Conservation (phyloP, 2,888 invertebrate species). For the Chromoteleia sp. region DNA sequence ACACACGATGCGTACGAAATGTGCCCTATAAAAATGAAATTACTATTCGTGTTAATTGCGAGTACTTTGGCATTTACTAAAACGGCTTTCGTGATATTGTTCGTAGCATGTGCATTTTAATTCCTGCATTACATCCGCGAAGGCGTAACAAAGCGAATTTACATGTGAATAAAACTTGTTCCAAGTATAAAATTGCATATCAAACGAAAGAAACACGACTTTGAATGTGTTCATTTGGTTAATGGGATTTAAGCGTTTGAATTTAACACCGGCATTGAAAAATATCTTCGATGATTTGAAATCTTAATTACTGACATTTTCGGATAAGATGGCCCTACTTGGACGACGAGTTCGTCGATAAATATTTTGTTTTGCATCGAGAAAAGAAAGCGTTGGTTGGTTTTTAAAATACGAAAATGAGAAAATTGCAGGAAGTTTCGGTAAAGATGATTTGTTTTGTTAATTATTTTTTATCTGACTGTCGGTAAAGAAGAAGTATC, state of each 20-base stretch:
- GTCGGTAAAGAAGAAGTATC: conserved; percentile 12
- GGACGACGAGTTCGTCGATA: too few relatives aligned
- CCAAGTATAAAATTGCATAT: conserved; percentile 1
- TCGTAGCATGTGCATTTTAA: conserved; percentile 36
- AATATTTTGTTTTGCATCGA: too few relatives aligned
- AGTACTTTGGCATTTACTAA: conserved; percentile 44
- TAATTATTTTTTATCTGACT: neutral
- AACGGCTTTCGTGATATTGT: conserved; percentile 40
- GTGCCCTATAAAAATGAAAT: conserved; percentile 48
- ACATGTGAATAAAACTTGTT: conserved; percentile 39
- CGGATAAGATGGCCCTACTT: neutral
- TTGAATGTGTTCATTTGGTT: conserved; percentile 5
- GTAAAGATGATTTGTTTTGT: too few relatives aligned
- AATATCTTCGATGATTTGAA: too few relatives aligned
- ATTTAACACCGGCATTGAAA: neutral
- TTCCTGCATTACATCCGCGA: conserved; percentile 13
- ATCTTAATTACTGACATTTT: neutral
- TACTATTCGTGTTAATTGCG: conserved; percentile 42
- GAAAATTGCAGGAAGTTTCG: too few relatives aligned
- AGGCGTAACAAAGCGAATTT: conserved; percentile 34
- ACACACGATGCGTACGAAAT: conserved; percentile 16
- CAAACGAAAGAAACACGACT: conserved; percentile 11
- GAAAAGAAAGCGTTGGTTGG: too few relatives aligned
- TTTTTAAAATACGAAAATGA: too few relatives aligned
- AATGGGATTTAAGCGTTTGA: conserved; percentile 6